These are phyloP conservation scores for Aricia agestis DNA, from an alignment of 1,140 invertebrate species.

Conservation along the genomic window DNA sequence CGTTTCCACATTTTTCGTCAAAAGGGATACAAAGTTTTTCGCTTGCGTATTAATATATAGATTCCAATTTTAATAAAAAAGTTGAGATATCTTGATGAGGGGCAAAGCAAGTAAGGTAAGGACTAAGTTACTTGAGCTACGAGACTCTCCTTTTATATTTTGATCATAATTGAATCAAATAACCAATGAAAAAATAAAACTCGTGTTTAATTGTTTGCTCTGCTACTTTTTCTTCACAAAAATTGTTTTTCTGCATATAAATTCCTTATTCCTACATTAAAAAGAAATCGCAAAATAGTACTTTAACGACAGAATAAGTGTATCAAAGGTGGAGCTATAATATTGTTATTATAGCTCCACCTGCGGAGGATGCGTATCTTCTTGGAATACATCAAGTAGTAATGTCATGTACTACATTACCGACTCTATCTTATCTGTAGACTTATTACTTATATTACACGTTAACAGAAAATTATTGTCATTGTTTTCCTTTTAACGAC, in stretches of 20 bases:
- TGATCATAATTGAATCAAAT: too few species aligned
- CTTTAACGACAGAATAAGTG: neutral
- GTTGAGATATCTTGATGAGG: too few species aligned
- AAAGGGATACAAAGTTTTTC: too few species aligned
- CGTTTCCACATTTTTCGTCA: too few species aligned
- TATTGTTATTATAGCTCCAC: neutral
- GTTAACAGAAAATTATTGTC: neutral
- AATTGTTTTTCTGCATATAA: neutral
- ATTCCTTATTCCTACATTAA: neutral
- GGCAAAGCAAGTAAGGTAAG: too few species aligned
- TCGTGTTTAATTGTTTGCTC: neutral
- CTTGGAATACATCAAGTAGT: constrained; percentile 10
- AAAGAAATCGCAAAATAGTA: constrained; percentile 20
- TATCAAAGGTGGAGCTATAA: too few species aligned
- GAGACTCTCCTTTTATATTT: too few species aligned
- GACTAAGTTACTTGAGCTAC: too few species aligned
- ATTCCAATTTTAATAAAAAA: too few species aligned
- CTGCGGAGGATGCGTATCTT: neutral
- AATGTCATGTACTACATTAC: neutral
- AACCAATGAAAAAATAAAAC: too few species aligned
- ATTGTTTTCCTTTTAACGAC: too few species aligned
- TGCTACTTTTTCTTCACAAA: neutral
- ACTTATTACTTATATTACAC: neutral
- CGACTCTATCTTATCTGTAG: neutral
- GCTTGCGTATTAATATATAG: too few species aligned